Base-by-base conservation (phyloP, 2,113 vertebrate species). In the Clinocottus analis region DNA sequence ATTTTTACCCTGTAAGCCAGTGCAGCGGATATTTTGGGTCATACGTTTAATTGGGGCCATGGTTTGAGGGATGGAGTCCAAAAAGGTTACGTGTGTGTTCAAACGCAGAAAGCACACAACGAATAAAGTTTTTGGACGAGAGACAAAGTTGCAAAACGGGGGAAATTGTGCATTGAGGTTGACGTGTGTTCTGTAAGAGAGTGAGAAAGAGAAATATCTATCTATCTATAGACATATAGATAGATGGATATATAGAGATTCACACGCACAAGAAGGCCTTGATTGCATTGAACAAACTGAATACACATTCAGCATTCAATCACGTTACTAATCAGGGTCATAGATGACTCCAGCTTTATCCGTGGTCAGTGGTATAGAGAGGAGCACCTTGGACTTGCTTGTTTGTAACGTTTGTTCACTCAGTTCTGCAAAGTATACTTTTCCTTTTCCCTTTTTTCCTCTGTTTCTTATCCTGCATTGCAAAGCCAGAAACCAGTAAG, bases 11-110 rank as follows among this genome's bases (percentile, higher is more conserved):
- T 16, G 8, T 25, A 63, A 85, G 80, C n/a, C 31, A 56, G 12
- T 56, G 33, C 1, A 0, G 62, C 2, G 21, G 58, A 33, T 80
- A 29, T 70, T 83, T 72, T 23, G 31, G 82, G 72, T 86, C 76
- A 59, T 2, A 49, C 63, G 79, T 88, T 82, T 92, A 90, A 92
- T 90, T 85, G 85, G 53, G 84, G 75, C 61, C 82, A 85, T 11
- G 47, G 64, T 39, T n/a, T 31, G 12, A 75, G 66, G 70, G 71
- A 84, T 74, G 64, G 51, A 79, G 80, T 75, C 16, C 21, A 33
- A 33, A 75, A 80, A 77, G 81, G 84, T 80, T 51, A 31, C n/a
- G 37, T 29, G 45, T 84, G 9, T 65, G 31, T 79, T n/a, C 68
- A 21, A 3, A 10, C 37, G 61, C 41, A 75, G 25, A 77, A 14